Conservation (phyloP, 1,140 invertebrate genomes). For the Drosophila fuyamai region DNA sequence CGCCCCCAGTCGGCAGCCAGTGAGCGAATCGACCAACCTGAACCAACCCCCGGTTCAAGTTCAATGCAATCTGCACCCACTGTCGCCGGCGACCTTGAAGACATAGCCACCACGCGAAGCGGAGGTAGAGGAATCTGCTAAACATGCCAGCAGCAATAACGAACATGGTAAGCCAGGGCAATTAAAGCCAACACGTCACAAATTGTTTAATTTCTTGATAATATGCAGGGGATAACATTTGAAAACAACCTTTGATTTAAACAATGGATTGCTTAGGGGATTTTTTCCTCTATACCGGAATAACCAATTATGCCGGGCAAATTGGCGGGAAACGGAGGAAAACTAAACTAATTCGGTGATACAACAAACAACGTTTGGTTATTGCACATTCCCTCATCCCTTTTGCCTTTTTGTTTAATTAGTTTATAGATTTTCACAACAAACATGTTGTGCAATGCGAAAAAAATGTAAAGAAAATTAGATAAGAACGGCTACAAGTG, state of each 20-base stretch:
- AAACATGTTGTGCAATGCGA: conserved; percentile 31
- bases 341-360: conserved; percentile 47
- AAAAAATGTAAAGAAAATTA: conserved; percentile 3
- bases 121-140: neutral
- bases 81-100: conserved; percentile 57
- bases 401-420: conserved; percentile 30
- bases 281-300: neutral
- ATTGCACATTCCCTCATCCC: conserved; percentile 11
- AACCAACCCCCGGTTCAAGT: conserved; percentile 69
- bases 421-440: conserved; percentile 40
- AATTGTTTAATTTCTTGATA: conserved; percentile 30
- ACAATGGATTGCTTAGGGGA: neutral
- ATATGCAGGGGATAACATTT: conserved; percentile 15
- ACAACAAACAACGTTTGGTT: conserved; percentile 38
- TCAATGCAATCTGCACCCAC: conserved; percentile 67
- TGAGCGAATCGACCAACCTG: conserved; percentile 31
- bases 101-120: conserved; percentile 7
- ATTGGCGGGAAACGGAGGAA: conserved; percentile 6
- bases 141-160: conserved; percentile 18
- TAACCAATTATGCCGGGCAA: conserved; percentile 23
- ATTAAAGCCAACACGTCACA: conserved; percentile 28
- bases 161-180: conserved; percentile 14
- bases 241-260: neutral
- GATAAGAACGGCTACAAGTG: conserved; percentile 28
- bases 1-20: conserved; percentile 56